Conservation (phyloP, 2,888 invertebrate genomes). For the Choreutis nemorana region DNA sequence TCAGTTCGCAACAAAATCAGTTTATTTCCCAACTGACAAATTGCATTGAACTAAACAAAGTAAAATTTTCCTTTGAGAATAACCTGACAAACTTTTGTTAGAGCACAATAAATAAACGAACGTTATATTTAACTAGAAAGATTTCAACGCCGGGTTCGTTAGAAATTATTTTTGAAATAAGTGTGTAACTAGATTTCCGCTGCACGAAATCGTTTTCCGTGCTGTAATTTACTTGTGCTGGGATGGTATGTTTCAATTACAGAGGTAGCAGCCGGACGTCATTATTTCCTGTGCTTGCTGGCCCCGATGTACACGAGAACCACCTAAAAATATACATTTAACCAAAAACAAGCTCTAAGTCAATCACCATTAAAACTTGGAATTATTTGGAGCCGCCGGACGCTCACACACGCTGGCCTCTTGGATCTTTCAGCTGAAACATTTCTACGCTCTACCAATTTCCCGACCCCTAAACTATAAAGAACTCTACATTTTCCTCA, state of each 20-base stretch:
- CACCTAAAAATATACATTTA: too few species aligned
- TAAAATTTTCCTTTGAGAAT: constrained; percentile 43
- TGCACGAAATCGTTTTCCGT: constrained; percentile 34
- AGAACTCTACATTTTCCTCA: too few species aligned
- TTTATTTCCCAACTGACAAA: constrained; percentile 56
- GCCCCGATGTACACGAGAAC: too few species aligned
- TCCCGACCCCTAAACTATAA: too few species aligned
- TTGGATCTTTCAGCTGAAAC: too few species aligned
- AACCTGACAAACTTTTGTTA: constrained; percentile 34
- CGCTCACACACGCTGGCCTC: too few species aligned
- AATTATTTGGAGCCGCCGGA: too few species aligned
- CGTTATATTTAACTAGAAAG: constrained; percentile 11
- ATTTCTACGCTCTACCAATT: too few species aligned
- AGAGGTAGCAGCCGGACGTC: constrained; percentile 33
- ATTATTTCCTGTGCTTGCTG: constrained; percentile 42
- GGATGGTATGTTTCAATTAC: constrained; percentile 40
- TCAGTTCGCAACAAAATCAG: constrained; percentile 60
- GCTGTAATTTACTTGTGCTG: constrained; percentile 31
- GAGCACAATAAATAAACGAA: constrained; percentile 22
- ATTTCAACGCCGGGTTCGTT: too few species aligned
- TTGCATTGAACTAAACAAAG: constrained; percentile 50
- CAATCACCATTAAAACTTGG: too few species aligned
- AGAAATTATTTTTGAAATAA: constrained; percentile 24
- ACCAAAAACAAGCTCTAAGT: too few species aligned
- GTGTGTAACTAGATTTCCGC: constrained; percentile 34